Evolutionary conservation across 2,113 vertebrate genomes (phyloP), one percentile per base, ranked within the genome.

Genomic region (Leptobrachium leishanense): DNA sequence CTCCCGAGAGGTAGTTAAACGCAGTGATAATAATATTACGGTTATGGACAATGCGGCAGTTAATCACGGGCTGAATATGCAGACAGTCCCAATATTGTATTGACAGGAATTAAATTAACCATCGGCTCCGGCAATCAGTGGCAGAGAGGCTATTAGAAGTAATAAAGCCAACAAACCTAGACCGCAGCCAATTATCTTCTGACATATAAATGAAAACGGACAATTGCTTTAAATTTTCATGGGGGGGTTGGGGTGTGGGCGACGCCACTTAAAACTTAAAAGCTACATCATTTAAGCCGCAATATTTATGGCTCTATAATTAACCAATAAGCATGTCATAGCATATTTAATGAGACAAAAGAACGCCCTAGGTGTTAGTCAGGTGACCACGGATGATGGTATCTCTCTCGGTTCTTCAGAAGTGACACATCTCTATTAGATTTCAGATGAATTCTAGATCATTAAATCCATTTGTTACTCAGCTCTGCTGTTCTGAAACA

Each of bases 41-140:
- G 89, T 93, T 92, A 92, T 93, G 92, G 93, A 94, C 93, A 92
- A 87, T 81, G 82, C 88, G 85, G 91, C 88, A 91, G 92, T 95
- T 95, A 95, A 94, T 94, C 93, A 94, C 85, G 86, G 91, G 82
- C 91, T 93, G 92, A 92, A 92, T 93, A 93, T 91, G 93, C 90
- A 95, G 93, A 94, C 93, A 93, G 92, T 86, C 91, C 91, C 91
- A 92, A 94, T 95, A 94, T 92, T 94, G 91, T 94, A 95, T 95
- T 93, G 93, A 94, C 94, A 94, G 92, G 94, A 94, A 95, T 94
- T 94, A 94, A 93, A 95, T 95, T 93, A 95, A 92, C 92, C 92
- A 92, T 94, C 92, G 91, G 92, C 92, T 90, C 85, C 90, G 90
- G 91, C 91, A 92, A 93, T 93, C 91, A 93, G 89, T 91, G 91